Conservation (phyloP, 2,797 vertebrate species). For the Buceros bicornis region DNA sequence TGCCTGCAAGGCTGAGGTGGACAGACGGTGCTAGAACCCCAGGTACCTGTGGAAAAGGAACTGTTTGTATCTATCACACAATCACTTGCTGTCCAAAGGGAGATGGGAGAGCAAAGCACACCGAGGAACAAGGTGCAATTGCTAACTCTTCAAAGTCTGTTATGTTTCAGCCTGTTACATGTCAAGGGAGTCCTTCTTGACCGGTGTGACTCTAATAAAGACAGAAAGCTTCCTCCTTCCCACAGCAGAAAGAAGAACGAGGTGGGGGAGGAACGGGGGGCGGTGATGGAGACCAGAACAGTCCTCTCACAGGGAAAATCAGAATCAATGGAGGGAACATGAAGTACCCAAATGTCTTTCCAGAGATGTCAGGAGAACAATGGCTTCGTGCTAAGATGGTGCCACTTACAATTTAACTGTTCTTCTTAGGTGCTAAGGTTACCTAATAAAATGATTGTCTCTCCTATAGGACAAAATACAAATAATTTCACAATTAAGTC, state of each 20-base stretch:
- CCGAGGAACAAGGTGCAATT: conserved; percentile 8
- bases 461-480: neutral
- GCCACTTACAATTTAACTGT: conserved; percentile 3
- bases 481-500: neutral
- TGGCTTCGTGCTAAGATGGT: neutral
- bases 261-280: neutral
- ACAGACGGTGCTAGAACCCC: neutral
- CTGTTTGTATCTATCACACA: conserved; percentile 42
- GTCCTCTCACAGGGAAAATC: neutral
- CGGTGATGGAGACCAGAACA: neutral
- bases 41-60: neutral
- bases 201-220: conserved; percentile 54
- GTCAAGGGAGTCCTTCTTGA: conserved; percentile 59
- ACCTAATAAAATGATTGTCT: neutral
- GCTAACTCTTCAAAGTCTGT: conserved; percentile 21
- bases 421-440: neutral
- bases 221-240: neutral
- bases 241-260: neutral
- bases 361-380: conserved; percentile 18
- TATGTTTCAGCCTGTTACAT: conserved; percentile 48
- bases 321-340: conserved; percentile 12
- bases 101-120: conserved; percentile 20
- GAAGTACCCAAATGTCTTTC: conserved; percentile 1
- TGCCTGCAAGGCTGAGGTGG: conserved; percentile 58
- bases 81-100: neutral